Evolutionary conservation across 1,140 invertebrate genomes (phyloP).

Genomic region (Trachelipus rathkii): DNA sequence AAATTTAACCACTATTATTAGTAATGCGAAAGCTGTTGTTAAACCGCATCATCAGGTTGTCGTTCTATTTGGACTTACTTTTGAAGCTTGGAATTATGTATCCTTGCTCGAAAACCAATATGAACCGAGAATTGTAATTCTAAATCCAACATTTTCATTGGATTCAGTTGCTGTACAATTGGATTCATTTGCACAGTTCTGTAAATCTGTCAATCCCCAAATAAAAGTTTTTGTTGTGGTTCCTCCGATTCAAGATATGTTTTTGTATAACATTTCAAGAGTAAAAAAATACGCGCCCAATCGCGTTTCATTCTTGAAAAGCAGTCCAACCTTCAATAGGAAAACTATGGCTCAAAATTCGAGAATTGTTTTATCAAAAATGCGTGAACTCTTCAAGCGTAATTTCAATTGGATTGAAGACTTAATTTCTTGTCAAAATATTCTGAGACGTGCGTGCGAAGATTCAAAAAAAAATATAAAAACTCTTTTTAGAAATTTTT

Average conservation of each 20-base stretch:
- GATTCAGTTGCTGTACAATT: not conserved
- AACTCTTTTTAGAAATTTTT: not conserved
- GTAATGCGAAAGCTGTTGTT: not conserved
- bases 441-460: not conserved
- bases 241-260: not conserved
- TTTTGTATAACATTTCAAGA: not conserved
- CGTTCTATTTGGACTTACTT: not conserved
- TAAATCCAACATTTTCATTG: not conserved
- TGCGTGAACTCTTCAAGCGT: not conserved
- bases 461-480: conserved; percentile 12
- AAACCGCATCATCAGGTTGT: not conserved
- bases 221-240: not conserved
- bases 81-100: not conserved
- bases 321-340: not conserved
- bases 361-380: not conserved
- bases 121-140: not conserved
- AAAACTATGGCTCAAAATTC: not conserved
- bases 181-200: not conserved
- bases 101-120: not conserved
- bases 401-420: not conserved
- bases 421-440: not conserved
- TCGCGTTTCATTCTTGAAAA: not conserved
- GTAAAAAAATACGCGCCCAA: not conserved
- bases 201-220: not conserved
- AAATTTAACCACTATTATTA: not conserved